Conservation (phyloP, 2,113 vertebrate genomes). For the Aythya baeri region DNA sequence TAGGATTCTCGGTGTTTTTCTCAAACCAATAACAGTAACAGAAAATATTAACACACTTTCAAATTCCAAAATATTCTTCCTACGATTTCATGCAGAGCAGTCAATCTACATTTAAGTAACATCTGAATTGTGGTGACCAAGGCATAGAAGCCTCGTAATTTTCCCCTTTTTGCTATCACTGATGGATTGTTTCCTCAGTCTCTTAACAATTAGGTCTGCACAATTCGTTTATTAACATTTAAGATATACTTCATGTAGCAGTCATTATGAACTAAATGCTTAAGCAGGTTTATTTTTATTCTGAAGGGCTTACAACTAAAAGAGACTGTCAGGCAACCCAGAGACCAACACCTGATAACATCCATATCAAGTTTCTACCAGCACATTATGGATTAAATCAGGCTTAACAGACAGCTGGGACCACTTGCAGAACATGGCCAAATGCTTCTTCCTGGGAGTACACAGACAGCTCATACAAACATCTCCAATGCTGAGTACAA, state of each 20-base stretch:
- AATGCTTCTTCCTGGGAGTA: neutral
- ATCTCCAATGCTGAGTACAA: accelerated
- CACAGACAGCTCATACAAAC: accelerated
- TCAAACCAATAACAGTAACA: neutral
- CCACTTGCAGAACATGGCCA: no score
- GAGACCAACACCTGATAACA: accelerated
- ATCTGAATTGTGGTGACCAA: accelerated
- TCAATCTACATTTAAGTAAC: neutral
- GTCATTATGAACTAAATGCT: neutral
- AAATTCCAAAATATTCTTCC: neutral
- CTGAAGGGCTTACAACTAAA: neutral
- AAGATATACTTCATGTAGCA: accelerated
- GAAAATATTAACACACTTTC: neutral
- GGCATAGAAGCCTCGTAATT: accelerated
- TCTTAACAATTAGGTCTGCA: no score
- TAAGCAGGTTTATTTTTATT: neutral
- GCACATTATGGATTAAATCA: neutral
- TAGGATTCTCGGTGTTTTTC: neutral
- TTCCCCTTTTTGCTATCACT: neutral
- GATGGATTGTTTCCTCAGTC: neutral
- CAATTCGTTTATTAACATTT: neutral
- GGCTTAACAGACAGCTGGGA: accelerated
- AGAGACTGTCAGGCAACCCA: neutral
- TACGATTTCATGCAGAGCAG: accelerated
- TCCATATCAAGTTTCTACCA: neutral